Base-by-base conservation (phyloP, 2,113 vertebrate species). In the western clawed frog (Xenopus tropicalis) region DNA sequence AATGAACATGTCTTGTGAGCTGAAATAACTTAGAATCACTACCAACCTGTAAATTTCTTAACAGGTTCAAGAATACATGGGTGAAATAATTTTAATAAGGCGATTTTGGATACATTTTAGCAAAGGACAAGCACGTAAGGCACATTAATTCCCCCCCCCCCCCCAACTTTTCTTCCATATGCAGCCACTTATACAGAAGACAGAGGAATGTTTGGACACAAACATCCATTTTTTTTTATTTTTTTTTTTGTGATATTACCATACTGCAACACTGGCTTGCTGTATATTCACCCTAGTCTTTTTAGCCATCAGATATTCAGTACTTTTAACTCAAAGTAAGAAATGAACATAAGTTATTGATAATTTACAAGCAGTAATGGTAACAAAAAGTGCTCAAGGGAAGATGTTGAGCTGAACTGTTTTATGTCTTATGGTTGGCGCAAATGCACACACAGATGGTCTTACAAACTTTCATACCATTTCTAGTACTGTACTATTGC, bases 261-360 rank as follows among this genome's bases (percentile, higher is more conserved):
- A 14, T 48, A 48, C 12, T 14, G 52, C 16, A 54, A 20, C 14
- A 17, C 3, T 5, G 52, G 19, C 17, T 54, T 54, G 19, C 8
- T 20, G 9, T n/a, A 16, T n/a, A 17, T 17, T 54, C 52, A 54
- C 52, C 52, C 17, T 14, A n/a, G 19, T 10, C 19, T n/a, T 4
- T n/a, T 16, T 54, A 54, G 19, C n/a, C 46, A 48, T 12, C 46
- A 48, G 16, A 48, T 1, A 48, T 48, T 6, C 25, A 29, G 61
- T 42, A 44, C 19, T 65, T 48, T 44, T 10, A 63, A 44, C 44
- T 65, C 37, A 43, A 63, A 22, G 62, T 44, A 65, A 65, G 46
- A 65, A 43, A 44, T 65, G 44, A 44, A 65, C 62, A 65, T 65
- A 65, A 65, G 62, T 65, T 65, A 65, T 44, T 65, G 62, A 37